Evolutionary conservation across 2,113 vertebrate species (phyloP).

Genomic region (Zosterops japonicus): DNA sequence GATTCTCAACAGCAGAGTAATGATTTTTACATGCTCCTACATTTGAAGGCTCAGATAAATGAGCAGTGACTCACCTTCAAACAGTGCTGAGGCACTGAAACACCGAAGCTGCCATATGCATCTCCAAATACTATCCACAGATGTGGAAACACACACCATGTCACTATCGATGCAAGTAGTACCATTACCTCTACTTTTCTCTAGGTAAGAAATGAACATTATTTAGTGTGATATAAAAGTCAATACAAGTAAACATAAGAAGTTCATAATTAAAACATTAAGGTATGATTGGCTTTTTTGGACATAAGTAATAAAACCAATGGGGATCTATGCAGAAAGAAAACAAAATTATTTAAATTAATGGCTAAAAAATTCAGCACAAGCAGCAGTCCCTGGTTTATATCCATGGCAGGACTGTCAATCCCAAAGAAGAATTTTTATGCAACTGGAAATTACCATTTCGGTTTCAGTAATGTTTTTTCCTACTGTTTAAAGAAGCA

Average conservation of each 20-base stretch:
- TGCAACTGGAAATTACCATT: background rate
- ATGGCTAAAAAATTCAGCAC: background rate
- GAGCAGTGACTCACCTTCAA: background rate
- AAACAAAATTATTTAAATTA: background rate
- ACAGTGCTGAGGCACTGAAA: background rate
- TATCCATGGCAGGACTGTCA: background rate
- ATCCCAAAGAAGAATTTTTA: background rate
- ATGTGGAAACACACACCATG: background rate
- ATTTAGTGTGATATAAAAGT: background rate
- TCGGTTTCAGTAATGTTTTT: background rate
- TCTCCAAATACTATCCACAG: background rate
- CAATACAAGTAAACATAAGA: background rate
- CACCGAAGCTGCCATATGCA: rapidly evolving
- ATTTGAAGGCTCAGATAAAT: background rate
- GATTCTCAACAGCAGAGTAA: background rate
- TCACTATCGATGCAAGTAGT: background rate
- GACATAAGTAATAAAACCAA: background rate
- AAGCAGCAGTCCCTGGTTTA: background rate
- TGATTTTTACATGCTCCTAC: background rate
- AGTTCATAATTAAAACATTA: background rate
- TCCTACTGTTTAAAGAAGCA: background rate
- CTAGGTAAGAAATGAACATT: background rate
- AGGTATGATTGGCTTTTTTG: background rate
- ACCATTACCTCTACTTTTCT: background rate
- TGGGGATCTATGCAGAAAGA: background rate